These are phyloP conservation scores for Himalopsyche anomala DNA, from an alignment of 2,888 invertebrate genomes.

Conservation along the genomic window DNA sequence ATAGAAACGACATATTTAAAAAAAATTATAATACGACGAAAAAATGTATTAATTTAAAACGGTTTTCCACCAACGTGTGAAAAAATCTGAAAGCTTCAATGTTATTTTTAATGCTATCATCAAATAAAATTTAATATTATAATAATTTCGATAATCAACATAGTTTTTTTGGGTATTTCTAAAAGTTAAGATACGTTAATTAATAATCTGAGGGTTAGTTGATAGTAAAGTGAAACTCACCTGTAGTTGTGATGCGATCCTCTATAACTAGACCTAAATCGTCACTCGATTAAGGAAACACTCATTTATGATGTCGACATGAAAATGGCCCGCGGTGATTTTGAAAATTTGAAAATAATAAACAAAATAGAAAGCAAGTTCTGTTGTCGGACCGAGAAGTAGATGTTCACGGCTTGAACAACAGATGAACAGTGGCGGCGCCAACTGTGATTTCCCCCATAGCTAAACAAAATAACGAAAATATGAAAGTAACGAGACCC, in stretches of 20 bases:
- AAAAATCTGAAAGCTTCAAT: too few relatives aligned
- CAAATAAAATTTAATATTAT: too few relatives aligned
- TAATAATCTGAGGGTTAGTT: too few relatives aligned
- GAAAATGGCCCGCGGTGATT: background rate
- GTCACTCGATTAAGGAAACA: constrained; percentile 27
- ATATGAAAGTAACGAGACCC: constrained; percentile 58
- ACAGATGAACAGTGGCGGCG: constrained; percentile 51
- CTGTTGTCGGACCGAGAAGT: background rate
- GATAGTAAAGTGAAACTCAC: too few relatives aligned
- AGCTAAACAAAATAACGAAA: constrained; percentile 57
- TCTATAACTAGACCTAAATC: constrained; percentile 30
- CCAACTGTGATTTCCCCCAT: constrained; percentile 41
- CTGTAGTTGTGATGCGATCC: background rate
- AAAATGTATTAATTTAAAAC: too few relatives aligned
- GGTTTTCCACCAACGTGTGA: too few relatives aligned
- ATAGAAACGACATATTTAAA: too few relatives aligned
- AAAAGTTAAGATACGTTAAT: too few relatives aligned
- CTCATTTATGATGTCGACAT: background rate
- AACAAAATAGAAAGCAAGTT: constrained; percentile 31
- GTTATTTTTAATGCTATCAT: too few relatives aligned
- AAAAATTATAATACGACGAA: too few relatives aligned
- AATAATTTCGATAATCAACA: too few relatives aligned
- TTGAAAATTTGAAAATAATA: constrained; percentile 1
- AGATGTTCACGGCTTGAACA: constrained; percentile 57
- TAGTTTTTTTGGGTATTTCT: too few relatives aligned